These are phyloP conservation scores for Urocyon cinereoargenteus DNA, from an alignment of 2,797 vertebrate genomes.

Conservation along the genomic window DNA sequence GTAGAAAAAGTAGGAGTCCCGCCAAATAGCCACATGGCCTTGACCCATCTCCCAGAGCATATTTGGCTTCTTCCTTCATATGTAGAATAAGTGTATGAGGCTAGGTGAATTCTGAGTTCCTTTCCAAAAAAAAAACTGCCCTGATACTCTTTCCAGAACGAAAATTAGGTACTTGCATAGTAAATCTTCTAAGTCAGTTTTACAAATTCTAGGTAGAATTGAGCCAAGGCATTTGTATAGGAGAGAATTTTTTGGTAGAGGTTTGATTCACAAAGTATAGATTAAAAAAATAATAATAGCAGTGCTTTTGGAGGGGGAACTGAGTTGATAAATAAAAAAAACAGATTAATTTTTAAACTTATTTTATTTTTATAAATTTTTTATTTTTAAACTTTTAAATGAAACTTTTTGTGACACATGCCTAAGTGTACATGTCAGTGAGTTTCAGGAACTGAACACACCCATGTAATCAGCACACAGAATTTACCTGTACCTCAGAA, in stretches of 20 bases:
- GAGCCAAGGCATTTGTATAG: not conserved
- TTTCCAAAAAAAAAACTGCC: constrained; percentile 21
- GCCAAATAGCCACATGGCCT: not conserved
- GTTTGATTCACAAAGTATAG: constrained; percentile 35
- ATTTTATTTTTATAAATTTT: not conserved
- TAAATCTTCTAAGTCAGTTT: constrained; percentile 17
- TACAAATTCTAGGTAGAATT: not conserved
- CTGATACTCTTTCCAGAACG: constrained; percentile 16
- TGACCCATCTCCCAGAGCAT: not conserved
- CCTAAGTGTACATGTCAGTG: not conserved
- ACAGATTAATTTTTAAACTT: constrained; percentile 6
- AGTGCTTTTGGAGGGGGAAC: constrained; percentile 12
- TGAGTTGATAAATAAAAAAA: constrained; percentile 46
- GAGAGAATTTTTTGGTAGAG: not conserved
- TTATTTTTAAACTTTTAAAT: constrained; percentile 23
- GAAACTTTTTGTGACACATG: not conserved
- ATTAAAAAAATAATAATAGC: not conserved
- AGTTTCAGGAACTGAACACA: constrained; percentile 23
- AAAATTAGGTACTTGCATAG: not conserved
- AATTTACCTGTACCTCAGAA: constrained; percentile 35
- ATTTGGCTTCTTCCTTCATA: not conserved
- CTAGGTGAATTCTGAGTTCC: constrained; percentile 23
- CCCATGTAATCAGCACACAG: not conserved
- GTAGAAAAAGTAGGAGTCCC: constrained; percentile 1
- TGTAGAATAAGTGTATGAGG: not conserved